phyloP scores from a whole-genome alignment of 2,113 vertebrate genomes.

The Elephas maximus region DNA sequence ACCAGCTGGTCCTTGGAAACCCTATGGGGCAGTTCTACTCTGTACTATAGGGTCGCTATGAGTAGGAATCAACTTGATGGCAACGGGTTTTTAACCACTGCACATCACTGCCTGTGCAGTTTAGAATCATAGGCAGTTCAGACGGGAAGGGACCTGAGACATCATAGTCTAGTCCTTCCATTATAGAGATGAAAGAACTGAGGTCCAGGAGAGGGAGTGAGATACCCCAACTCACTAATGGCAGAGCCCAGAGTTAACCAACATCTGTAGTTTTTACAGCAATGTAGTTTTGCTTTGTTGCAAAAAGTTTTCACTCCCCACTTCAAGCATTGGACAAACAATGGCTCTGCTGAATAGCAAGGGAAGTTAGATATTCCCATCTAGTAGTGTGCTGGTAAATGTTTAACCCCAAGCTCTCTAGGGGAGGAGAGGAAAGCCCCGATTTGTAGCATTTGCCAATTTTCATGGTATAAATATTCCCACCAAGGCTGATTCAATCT shows the following conservation, averaged over 20 bases:
- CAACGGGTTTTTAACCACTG: not conserved
- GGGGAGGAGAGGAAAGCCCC: constrained; percentile 18
- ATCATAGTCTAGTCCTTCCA: not conserved
- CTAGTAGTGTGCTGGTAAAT: not conserved
- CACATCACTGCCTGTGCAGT: not conserved
- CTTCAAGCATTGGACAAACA: constrained; percentile 23
- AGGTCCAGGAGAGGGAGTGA: not conserved
- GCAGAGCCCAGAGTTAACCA: constrained; percentile 30
- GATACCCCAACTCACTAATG: not conserved
- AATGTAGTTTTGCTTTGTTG: constrained; percentile 45
- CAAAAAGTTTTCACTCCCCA: constrained; percentile 52
- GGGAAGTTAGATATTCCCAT: not conserved
- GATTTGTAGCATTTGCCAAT: constrained; percentile 51
- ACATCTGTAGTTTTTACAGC: constrained; percentile 32
- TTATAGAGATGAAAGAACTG: constrained; percentile 54
- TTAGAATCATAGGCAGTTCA: not conserved
- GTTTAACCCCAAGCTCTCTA: constrained; percentile 55
- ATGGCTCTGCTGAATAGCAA: constrained; percentile 28
- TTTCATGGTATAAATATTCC: not conserved
- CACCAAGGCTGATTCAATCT: constrained; percentile 50
- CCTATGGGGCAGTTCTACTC: too few relatives aligned
- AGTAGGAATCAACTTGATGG: too few relatives aligned
- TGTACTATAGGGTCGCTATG: too few relatives aligned
- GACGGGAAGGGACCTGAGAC: constrained; percentile 27
- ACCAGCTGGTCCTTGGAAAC: too few relatives aligned